phyloP scores from a whole-genome alignment of 2,888 invertebrate species.

The Ramazzottius varieornatus region DNA sequence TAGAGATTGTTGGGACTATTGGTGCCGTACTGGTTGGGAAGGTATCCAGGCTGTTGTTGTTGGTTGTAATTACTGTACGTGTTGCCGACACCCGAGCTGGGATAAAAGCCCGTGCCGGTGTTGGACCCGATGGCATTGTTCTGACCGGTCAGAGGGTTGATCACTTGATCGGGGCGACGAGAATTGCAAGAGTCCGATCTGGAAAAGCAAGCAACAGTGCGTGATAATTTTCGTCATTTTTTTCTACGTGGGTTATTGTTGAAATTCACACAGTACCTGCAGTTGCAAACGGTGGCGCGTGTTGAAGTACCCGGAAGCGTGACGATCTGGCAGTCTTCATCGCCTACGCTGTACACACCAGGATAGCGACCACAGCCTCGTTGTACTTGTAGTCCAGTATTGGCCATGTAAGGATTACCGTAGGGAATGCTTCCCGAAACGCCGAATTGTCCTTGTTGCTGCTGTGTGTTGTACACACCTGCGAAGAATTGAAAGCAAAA shows the following conservation, averaged over 20 bases:
- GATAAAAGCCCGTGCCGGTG: neutral
- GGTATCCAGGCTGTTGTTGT: neutral
- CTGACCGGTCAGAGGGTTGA: neutral
- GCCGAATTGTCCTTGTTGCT: neutral
- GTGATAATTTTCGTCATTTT: too few relatives aligned
- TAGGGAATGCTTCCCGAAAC: neutral
- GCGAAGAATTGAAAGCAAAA: too few relatives aligned
- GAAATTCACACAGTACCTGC: too few relatives aligned
- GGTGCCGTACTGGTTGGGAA: too few relatives aligned
- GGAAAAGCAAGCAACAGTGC: too few relatives aligned
- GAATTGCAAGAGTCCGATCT: neutral
- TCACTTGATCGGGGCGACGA: neutral
- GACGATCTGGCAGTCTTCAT: neutral
- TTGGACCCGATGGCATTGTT: too few relatives aligned
- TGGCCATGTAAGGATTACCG: neutral
- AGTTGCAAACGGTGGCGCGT: neutral
- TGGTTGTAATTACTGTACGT: neutral
- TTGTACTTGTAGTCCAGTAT: neutral
- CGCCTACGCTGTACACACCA: neutral
- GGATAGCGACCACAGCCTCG: neutral
- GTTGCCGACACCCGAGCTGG: neutral
- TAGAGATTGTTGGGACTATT: neutral
- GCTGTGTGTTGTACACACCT: neutral
- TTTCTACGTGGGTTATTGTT: too few relatives aligned
- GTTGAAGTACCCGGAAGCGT: neutral